phyloP scores from a whole-genome alignment of 2,888 invertebrate species.

The Drosophila phalerata region DNA sequence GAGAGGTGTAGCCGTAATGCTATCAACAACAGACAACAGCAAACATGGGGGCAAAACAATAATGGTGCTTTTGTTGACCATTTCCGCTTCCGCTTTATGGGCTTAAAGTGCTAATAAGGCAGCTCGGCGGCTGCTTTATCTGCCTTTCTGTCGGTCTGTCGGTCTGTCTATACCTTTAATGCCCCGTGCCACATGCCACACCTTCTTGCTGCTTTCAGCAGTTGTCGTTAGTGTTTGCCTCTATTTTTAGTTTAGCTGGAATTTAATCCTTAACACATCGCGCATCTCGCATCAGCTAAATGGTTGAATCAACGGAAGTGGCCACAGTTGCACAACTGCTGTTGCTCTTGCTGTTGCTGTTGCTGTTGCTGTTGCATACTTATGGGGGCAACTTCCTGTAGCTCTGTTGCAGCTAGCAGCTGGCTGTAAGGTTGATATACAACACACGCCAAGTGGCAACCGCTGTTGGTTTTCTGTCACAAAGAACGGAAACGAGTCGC shows the following conservation, averaged over 20 bases:
- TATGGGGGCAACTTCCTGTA: constrained; percentile 44
- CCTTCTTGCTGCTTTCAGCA: constrained; percentile 21
- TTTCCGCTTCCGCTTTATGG: constrained; percentile 77
- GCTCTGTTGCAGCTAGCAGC: constrained; percentile 22
- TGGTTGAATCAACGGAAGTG: constrained; percentile 51
- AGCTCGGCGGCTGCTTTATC: constrained; percentile 39
- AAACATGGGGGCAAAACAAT: constrained; percentile 77
- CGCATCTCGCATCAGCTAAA: constrained; percentile 20
- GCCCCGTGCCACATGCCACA: constrained; percentile 10
- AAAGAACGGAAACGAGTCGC: constrained; percentile 44
- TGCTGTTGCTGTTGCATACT: constrained; percentile 52
- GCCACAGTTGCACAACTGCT: constrained; percentile 31
- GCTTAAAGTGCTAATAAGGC: constrained; percentile 78
- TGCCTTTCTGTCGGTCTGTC: neutral
- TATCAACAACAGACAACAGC: constrained; percentile 65
- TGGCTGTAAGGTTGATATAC: constrained; percentile 50
- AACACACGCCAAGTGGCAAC: constrained; percentile 48
- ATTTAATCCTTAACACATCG: constrained; percentile 37
- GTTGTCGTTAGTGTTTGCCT: constrained; percentile 26
- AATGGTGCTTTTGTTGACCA: constrained; percentile 79
- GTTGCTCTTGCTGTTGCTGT: constrained; percentile 27
- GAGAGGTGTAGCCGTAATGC: constrained; percentile 33
- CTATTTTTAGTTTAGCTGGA: constrained; percentile 28
- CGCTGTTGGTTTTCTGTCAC: constrained; percentile 44
- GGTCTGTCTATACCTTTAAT: constrained; percentile 21